These are phyloP conservation scores for Gastrophryne carolinensis DNA, from an alignment of 2,797 vertebrate species.

Conservation along the genomic window DNA sequence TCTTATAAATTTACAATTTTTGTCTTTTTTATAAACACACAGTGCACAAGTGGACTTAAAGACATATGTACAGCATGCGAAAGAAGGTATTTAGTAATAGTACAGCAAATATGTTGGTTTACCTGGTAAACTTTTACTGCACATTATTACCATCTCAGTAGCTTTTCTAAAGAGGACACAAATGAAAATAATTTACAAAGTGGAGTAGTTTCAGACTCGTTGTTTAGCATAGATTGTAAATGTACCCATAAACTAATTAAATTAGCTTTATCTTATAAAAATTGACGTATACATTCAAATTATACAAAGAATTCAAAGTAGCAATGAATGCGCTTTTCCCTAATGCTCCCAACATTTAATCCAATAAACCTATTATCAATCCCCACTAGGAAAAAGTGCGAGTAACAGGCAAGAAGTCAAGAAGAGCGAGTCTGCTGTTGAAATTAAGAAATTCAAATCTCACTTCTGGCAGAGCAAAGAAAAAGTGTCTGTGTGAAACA, in stretches of 20 bases:
- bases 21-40: no score
- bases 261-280: conserved; percentile 35
- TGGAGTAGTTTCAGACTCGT: neutral
- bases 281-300: conserved; percentile 3
- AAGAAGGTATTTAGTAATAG: neutral
- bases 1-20: no score
- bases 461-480: conserved; percentile 27
- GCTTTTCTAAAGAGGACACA: neutral
- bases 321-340: conserved; percentile 13
- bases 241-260: conserved; percentile 40
- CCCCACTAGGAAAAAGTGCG: neutral
- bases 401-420: neutral
- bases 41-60: no score
- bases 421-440: neutral
- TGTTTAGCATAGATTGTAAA: conserved; percentile 29
- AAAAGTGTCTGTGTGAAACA: conserved; percentile 23
- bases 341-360: conserved; percentile 31
- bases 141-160: neutral
- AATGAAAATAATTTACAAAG: conserved; percentile 4
- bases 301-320: conserved; percentile 21
- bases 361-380: neutral
- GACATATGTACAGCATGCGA: no score
- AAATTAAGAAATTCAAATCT: conserved; percentile 40
- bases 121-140: neutral
- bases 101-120: neutral